phyloP scores from a whole-genome alignment of 2,113 vertebrate genomes.

The Hiodon alosoides region DNA sequence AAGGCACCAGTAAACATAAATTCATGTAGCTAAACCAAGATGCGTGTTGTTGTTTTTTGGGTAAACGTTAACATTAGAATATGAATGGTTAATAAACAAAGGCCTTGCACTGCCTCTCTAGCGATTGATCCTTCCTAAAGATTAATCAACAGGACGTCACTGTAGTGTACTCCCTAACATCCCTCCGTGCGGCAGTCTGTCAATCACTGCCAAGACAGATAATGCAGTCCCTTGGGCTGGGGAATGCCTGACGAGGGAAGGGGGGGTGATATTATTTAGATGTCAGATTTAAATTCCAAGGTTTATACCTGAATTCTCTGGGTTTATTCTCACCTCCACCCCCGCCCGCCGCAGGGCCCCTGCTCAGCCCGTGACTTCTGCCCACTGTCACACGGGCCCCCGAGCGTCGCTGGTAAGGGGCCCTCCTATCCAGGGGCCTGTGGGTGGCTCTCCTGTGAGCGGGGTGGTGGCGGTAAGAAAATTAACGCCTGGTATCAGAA shows the following conservation, averaged over 20 bases:
- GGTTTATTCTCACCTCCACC: conserved; percentile 35
- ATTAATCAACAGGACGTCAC: background rate
- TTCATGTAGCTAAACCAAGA: too few species aligned
- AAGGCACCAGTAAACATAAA: too few species aligned
- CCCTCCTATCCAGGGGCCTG: conserved; percentile 11
- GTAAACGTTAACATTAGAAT: too few species aligned
- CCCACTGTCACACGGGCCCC: conserved; percentile 24
- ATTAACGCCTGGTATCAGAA: conserved; percentile 55
- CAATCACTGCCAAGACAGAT: background rate
- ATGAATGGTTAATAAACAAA: too few species aligned
- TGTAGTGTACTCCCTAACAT: background rate
- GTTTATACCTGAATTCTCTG: conserved; percentile 53
- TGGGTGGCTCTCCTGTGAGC: conserved; percentile 36
- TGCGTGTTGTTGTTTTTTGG: too few species aligned
- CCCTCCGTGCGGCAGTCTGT: background rate
- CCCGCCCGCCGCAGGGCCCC: conserved; percentile 31
- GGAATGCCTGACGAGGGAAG: conserved; percentile 34
- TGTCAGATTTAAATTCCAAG: conserved; percentile 51
- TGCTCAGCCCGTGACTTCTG: conserved; percentile 34
- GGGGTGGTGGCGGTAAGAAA: conserved; percentile 53
- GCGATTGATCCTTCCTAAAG: background rate
- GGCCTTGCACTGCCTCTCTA: background rate
- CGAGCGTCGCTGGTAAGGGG: conserved; percentile 30
- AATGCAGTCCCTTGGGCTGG: conserved; percentile 17
- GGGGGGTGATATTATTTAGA: conserved; percentile 49